Evolutionary conservation across 1,140 invertebrate species (phyloP).

Genomic region (Lepidotrigona ventralis): DNA sequence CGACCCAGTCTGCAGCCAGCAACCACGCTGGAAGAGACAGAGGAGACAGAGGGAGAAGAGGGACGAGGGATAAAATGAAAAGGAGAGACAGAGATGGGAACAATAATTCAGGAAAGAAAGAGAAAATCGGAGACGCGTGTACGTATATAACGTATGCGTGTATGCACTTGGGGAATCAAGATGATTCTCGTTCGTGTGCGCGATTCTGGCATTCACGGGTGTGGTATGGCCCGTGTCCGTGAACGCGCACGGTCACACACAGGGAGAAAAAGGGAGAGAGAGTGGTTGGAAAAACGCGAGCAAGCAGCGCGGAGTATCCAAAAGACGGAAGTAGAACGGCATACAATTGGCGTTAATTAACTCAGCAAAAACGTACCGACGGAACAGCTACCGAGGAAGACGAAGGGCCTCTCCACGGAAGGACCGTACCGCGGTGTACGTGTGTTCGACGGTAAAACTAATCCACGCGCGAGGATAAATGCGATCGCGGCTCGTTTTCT

Average conservation of each 20-base stretch:
- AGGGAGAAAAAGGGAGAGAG: not conserved
- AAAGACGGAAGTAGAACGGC: constrained; percentile 53
- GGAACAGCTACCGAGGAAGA: constrained; percentile 21
- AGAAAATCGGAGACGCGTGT: constrained; percentile 19
- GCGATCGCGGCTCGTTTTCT: constrained; percentile 27
- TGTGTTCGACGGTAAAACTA: constrained; percentile 24
- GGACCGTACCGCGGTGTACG: not conserved
- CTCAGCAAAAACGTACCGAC: constrained; percentile 49
- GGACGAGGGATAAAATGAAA: not conserved
- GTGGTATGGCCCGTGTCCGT: not conserved
- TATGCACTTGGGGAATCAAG: not conserved
- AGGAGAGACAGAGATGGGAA: not conserved
- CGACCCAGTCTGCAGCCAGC: constrained; percentile 63
- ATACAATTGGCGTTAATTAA: constrained; percentile 63
- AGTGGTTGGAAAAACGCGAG: constrained; percentile 27
- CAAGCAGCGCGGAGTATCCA: constrained; percentile 25
- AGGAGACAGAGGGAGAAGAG: not conserved
- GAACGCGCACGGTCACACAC: not conserved
- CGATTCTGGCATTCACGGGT: not conserved
- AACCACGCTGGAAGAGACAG: constrained; percentile 37
- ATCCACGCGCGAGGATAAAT: constrained; percentile 24
- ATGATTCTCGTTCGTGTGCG: constrained; percentile 15
- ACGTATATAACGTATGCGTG: not conserved
- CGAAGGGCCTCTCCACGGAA: constrained; percentile 26
- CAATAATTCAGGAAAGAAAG: not conserved